These are phyloP conservation scores for Musca domestica DNA, from an alignment of 1,140 invertebrate species.

Conservation along the genomic window DNA sequence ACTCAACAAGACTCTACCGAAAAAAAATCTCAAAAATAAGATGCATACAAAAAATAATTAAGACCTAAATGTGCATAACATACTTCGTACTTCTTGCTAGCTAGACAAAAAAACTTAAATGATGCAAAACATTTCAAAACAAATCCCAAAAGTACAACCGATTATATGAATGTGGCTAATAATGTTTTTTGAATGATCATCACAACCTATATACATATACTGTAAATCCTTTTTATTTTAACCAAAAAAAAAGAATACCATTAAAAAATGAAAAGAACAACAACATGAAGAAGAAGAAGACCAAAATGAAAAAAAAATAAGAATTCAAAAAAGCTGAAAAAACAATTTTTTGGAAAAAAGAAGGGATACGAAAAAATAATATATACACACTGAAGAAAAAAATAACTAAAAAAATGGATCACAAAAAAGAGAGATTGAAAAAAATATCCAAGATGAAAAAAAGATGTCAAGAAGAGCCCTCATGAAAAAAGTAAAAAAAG, in stretches of 20 bases:
- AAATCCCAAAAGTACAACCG: not conserved
- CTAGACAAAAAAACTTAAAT: no score
- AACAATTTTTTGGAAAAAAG: not conserved
- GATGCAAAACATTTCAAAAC: no score
- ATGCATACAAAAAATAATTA: slow-evolving; percentile 4
- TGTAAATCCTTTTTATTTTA: slow-evolving; percentile 23
- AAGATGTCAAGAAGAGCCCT: slow-evolving; percentile 25
- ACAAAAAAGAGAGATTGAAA: slow-evolving; percentile 18
- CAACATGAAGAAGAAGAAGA: slow-evolving; percentile 8
- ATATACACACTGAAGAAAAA: not conserved
- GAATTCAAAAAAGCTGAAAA: not conserved
- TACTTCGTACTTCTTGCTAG: no score
- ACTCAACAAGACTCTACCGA: slow-evolving; percentile 5
- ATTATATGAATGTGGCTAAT: slow-evolving; percentile 9
- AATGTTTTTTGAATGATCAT: slow-evolving; percentile 21
- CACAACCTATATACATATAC: slow-evolving; percentile 17
- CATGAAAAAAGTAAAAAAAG: slow-evolving; percentile 19
- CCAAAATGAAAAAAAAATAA: slow-evolving; percentile 3
- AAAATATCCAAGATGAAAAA: slow-evolving; percentile 29
- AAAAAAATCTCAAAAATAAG: slow-evolving; percentile 9
- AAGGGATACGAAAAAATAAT: slow-evolving; percentile 24
- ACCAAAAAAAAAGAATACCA: slow-evolving; percentile 7
- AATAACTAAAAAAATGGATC: slow-evolving; percentile 1
- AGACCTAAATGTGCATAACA: no score
- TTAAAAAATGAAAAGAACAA: slow-evolving; percentile 8